Evolutionary conservation across 2,797 vertebrate species (phyloP), one percentile per base, ranked within the genome.

Genomic region (Bucorvus abyssinicus): DNA sequence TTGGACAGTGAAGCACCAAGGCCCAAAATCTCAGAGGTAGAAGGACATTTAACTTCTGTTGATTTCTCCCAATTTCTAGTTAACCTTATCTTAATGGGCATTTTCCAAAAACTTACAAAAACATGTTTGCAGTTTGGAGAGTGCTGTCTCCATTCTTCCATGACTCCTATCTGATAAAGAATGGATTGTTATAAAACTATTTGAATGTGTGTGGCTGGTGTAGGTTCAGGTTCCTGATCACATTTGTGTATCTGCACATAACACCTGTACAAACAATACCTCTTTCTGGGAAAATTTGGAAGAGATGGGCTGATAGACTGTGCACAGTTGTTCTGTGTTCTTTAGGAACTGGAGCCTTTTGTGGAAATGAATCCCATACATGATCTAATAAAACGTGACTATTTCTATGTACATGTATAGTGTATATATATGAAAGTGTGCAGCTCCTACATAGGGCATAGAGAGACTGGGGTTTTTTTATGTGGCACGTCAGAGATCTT

Each of bases 371-470:
- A 60, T 64, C 22, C n/a, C 49, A 17, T 52, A 17, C 10, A 5
- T 10, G n/a, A 80, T 56, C 27, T 27, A 38, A 71, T 40, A 44
- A 52, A 86, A 52, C 19, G 22, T 5, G 47, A 29, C n/a, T 59
- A 14, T 50, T 65, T 82, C 57, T 75, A 2, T 47, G 26, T 57
- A 45, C 12, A 30, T 80, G 36, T 30, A 19, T 24, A 60, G 3
- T 15, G 53, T 7, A 36, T 40, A 57, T 7, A 36, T 40, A 12
- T 40, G 38, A 40, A 70, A 81, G 20, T 27, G 13, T 63, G 21
- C 19, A 79, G 56, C 13, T 68, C 86, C 42, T 70, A 76, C 12
- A 1, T 3, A 16, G 16, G 5, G 11, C 0, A 1, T 7, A 73
- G 47, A 55, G 70, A 67, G 57, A 32, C 26, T 30, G 44, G 32